Evolutionary conservation across 2,888 invertebrate species (phyloP).

Genomic region (Mythimna albipuncta): DNA sequence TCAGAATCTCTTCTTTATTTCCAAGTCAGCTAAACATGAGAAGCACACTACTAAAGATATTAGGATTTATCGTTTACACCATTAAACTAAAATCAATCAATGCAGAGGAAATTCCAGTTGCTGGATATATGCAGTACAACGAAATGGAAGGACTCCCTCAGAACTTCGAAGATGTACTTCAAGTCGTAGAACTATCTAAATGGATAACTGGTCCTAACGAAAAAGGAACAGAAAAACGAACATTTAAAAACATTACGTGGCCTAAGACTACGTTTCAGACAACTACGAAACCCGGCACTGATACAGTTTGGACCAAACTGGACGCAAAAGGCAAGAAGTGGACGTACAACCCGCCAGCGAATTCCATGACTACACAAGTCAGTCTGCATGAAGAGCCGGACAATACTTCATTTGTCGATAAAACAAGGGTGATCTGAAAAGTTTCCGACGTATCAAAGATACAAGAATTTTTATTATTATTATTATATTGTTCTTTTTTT

Average conservation of each 20-base stretch:
- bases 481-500: too few species aligned
- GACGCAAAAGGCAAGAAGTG: not conserved
- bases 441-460: too few species aligned
- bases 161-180: not conserved
- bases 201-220: not conserved
- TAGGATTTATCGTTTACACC: not conserved
- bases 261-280: not conserved
- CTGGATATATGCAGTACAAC: conserved; percentile 10
- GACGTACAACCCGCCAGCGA: not conserved
- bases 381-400: not conserved
- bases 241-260: not conserved
- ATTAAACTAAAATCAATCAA: not conserved
- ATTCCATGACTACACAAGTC: not conserved
- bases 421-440: too few species aligned
- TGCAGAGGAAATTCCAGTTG: not conserved
- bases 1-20: not conserved
- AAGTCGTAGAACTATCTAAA: not conserved
- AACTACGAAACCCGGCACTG: too few species aligned
- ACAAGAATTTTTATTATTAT: too few species aligned
- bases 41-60: not conserved
- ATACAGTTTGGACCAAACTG: not conserved
- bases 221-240: too few species aligned
- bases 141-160: not conserved
- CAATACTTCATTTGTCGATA: not conserved
- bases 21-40: conserved; percentile 19